phyloP scores from a whole-genome alignment of 2,888 invertebrate species.

The Lysandra bellargus region DNA sequence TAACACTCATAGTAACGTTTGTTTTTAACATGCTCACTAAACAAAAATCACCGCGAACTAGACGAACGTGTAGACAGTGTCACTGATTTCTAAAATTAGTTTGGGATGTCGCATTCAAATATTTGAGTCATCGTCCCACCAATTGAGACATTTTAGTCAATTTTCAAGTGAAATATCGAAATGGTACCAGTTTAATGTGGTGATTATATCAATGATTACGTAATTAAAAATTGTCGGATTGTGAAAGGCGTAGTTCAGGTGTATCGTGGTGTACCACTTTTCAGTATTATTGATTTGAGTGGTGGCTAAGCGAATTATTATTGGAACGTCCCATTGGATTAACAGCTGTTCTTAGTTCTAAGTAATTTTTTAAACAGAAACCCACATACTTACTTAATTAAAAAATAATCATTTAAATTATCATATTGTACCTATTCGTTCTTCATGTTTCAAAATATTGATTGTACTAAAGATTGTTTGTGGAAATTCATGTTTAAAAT shows the following conservation, averaged over 20 bases:
- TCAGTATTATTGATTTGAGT: background rate
- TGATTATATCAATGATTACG: background rate
- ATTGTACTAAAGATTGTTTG: too few relatives aligned
- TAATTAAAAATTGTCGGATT: background rate
- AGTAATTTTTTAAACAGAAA: too few relatives aligned
- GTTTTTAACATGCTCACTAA: constrained; percentile 41
- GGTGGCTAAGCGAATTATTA: too few relatives aligned
- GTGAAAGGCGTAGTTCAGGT: background rate
- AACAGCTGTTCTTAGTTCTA: too few relatives aligned
- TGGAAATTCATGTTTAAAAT: too few relatives aligned
- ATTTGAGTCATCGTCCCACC: constrained; percentile 53
- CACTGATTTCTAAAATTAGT: constrained; percentile 68
- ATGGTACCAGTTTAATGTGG: background rate
- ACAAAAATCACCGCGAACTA: constrained; percentile 48
- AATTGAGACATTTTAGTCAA: constrained; percentile 4
- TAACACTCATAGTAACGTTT: constrained; percentile 51
- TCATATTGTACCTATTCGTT: too few relatives aligned
- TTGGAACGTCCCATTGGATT: too few relatives aligned
- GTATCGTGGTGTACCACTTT: background rate
- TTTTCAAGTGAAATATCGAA: background rate
- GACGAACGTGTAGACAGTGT: constrained; percentile 55
- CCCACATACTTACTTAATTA: too few relatives aligned
- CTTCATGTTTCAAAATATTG: too few relatives aligned
- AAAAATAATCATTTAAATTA: too few relatives aligned
- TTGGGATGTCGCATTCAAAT: constrained; percentile 48